These are phyloP conservation scores for Zaprionus kolodkinae DNA, from an alignment of 1,140 invertebrate genomes.

Conservation along the genomic window DNA sequence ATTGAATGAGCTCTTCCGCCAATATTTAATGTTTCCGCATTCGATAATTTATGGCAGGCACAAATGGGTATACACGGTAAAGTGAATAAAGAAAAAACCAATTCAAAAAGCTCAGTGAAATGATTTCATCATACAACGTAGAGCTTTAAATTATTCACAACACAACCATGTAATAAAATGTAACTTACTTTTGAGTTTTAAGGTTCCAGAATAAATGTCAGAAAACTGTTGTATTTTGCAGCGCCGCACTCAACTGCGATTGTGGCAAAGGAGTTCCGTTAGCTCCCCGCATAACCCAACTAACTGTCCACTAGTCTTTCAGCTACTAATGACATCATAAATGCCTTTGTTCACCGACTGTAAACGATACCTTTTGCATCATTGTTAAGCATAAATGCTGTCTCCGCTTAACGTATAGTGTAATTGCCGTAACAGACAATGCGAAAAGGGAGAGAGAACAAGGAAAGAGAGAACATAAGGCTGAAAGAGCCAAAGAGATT, in stretches of 20 bases:
- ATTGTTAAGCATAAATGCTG: constrained; percentile 67
- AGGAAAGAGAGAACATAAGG: background rate
- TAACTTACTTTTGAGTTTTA: no score
- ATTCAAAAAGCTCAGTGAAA: background rate
- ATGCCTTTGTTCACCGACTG: constrained; percentile 68
- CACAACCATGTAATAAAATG: no score
- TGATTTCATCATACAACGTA: background rate
- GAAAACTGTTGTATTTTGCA: background rate
- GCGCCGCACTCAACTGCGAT: background rate
- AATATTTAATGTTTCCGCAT: constrained; percentile 55
- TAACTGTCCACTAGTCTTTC: background rate
- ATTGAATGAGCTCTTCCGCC: constrained; percentile 12
- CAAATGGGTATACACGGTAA: constrained; percentile 50
- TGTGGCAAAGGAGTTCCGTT: background rate
- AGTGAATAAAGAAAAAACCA: constrained; percentile 10
- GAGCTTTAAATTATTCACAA: no score
- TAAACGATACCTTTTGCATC: constrained; percentile 67
- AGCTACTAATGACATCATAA: constrained; percentile 68
- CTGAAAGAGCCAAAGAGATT: background rate
- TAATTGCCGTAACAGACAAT: constrained; percentile 68
- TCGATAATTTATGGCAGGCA: constrained; percentile 66
- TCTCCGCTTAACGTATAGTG: constrained; percentile 61
- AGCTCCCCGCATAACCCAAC: background rate
- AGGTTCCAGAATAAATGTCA: no score
- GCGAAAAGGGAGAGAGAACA: constrained; percentile 51